Conservation (phyloP, 1,140 invertebrate species). For the Mamestra configurata region DNA sequence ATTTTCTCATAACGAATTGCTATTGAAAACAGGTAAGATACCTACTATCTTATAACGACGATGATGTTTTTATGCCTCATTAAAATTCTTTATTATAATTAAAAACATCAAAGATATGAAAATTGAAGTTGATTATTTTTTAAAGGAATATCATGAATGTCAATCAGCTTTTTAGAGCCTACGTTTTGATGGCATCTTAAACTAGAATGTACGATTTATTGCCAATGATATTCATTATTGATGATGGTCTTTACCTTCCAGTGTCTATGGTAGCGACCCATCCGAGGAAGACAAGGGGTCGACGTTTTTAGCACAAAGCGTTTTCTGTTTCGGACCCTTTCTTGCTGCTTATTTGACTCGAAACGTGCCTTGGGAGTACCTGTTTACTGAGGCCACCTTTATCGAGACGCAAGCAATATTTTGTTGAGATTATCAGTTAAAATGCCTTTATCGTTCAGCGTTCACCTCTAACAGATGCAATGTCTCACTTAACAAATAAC, state of each 20-base stretch:
- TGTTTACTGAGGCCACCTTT: slow-evolving; percentile 75
- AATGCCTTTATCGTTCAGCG: slow-evolving; percentile 74
- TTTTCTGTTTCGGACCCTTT: slow-evolving; percentile 83
- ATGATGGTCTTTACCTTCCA: slow-evolving; percentile 58
- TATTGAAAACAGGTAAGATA: slow-evolving; percentile 1
- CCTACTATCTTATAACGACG: background rate
- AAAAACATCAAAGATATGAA: slow-evolving; percentile 31
- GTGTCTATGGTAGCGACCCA: slow-evolving; percentile 77
- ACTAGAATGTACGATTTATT: slow-evolving; percentile 27
- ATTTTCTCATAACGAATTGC: background rate
- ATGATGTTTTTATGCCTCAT: slow-evolving; percentile 48
- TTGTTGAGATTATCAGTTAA: slow-evolving; percentile 79
- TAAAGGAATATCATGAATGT: slow-evolving; percentile 25
- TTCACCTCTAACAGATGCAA: slow-evolving; percentile 69
- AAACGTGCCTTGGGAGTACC: slow-evolving; percentile 78
- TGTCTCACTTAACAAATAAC: slow-evolving; percentile 81
- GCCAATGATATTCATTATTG: slow-evolving; percentile 45
- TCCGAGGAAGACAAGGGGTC: slow-evolving; percentile 83
- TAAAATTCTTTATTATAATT: slow-evolving; percentile 32
- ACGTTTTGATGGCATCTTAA: background rate
- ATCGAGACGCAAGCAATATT: slow-evolving; percentile 77
- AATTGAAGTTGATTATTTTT: slow-evolving; percentile 11
- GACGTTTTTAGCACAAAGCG: slow-evolving; percentile 86
- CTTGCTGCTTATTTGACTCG: slow-evolving; percentile 78
- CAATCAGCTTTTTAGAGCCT: slow-evolving; percentile 9